These are phyloP conservation scores for Rhorus exstirpatorius DNA, from an alignment of 2,888 invertebrate species.

Conservation along the genomic window DNA sequence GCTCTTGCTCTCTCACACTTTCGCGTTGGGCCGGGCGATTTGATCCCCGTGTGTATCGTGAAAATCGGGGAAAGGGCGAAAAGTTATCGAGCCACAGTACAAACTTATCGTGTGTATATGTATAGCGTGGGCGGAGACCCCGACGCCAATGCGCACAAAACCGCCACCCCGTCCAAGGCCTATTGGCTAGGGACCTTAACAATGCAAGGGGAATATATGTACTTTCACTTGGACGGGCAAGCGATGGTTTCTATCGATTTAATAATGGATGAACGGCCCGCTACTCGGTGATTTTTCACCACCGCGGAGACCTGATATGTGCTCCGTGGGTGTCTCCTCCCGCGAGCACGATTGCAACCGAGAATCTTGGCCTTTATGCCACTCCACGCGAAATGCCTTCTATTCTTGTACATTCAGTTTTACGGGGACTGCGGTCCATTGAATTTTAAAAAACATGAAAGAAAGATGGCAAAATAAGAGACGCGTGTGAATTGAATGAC, in stretches of 20 bases:
- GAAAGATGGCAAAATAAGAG: constrained; percentile 1
- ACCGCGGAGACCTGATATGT: constrained; percentile 25
- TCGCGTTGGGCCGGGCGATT: constrained; percentile 11
- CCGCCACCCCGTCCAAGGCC: constrained; percentile 69
- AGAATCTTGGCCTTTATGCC: constrained; percentile 51
- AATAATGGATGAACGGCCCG: constrained; percentile 80
- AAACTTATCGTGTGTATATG: constrained; percentile 54
- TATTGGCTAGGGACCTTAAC: constrained; percentile 79
- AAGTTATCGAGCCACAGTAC: constrained; percentile 65
- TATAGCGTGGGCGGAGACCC: constrained; percentile 56
- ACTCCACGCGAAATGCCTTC: constrained; percentile 24
- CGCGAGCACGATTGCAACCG: constrained; percentile 42
- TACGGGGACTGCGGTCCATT: constrained; percentile 5
- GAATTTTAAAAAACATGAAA: neutral
- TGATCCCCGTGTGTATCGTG: constrained; percentile 65
- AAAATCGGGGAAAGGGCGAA: constrained; percentile 64
- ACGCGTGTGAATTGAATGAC: neutral
- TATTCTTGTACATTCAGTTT: neutral
- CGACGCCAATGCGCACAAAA: constrained; percentile 55
- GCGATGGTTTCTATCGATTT: constrained; percentile 79
- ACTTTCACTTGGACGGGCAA: constrained; percentile 77
- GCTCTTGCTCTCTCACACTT: constrained; percentile 13
- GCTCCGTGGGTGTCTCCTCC: neutral
- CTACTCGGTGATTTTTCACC: constrained; percentile 78
- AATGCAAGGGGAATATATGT: constrained; percentile 68